Conservation (phyloP, 2,797 vertebrate species). For the Pelobates cultripes region DNA sequence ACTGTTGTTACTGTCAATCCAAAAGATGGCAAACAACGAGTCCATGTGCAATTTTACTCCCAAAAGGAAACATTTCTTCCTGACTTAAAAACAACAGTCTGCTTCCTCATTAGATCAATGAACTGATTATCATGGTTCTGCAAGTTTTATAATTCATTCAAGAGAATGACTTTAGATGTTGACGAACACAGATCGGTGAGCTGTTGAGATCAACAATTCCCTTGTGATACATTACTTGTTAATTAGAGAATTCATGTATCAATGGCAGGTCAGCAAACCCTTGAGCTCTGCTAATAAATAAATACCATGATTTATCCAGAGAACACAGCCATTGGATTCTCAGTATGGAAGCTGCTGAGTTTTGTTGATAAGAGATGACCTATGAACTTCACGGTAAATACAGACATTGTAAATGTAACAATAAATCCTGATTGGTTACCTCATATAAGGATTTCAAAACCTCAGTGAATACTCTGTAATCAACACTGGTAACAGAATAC, state of each 20-base stretch:
- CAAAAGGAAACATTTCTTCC: too few relatives aligned
- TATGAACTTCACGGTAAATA: not conserved
- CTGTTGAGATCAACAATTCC: not conserved
- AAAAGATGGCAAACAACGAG: too few relatives aligned
- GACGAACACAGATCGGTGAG: not conserved
- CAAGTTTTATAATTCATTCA: not conserved
- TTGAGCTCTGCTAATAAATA: not conserved
- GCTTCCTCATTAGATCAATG: too few relatives aligned
- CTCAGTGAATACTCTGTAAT: too few relatives aligned
- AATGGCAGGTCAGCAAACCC: not conserved
- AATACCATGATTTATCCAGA: not conserved
- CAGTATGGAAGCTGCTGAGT: not conserved
- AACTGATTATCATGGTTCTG: too few relatives aligned
- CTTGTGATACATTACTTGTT: not conserved
- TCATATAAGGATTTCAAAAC: too few relatives aligned
- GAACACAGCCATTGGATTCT: not conserved
- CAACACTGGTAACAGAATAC: too few relatives aligned
- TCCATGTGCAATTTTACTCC: too few relatives aligned
- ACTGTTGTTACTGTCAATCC: too few relatives aligned
- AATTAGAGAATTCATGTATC: not conserved
- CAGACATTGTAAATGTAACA: too few relatives aligned
- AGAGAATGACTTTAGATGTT: not conserved
- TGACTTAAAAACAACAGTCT: too few relatives aligned
- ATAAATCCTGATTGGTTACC: too few relatives aligned
- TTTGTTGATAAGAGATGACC: not conserved